Conservation (phyloP, 2,797 vertebrate species). For the Phataginus tricuspis region DNA sequence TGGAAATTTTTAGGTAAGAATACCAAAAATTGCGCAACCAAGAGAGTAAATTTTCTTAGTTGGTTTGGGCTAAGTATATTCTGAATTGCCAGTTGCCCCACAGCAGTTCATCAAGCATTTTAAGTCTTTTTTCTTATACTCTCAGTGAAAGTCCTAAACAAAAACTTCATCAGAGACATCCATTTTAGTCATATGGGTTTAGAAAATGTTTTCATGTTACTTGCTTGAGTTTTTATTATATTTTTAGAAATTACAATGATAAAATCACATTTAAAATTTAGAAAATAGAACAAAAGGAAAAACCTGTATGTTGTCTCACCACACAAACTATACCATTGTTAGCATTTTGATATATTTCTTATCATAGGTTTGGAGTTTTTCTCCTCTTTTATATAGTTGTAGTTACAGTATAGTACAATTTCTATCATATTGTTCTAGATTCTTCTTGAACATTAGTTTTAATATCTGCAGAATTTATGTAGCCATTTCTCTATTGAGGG, state of each 20-base stretch:
- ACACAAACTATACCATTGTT: background rate
- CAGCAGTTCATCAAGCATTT: background rate
- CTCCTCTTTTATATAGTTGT: background rate
- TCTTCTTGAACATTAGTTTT: background rate
- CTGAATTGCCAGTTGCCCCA: background rate
- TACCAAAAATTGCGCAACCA: background rate
- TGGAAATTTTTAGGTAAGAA: background rate
- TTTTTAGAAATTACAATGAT: background rate
- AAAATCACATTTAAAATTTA: conserved; percentile 44
- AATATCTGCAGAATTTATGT: background rate
- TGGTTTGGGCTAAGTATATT: background rate
- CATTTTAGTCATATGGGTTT: background rate
- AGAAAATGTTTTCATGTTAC: background rate
- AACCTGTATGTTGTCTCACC: background rate
- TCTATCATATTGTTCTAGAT: background rate
- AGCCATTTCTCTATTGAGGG: background rate
- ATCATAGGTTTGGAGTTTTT: background rate
- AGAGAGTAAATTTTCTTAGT: background rate
- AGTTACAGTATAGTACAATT: background rate
- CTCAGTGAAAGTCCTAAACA: background rate
- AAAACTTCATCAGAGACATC: background rate
- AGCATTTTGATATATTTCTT: background rate
- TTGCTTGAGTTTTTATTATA: background rate
- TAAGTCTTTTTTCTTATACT: background rate
- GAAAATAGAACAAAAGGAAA: background rate